Percentiles rank a stretch among this genome's conserved stretches.
Evolutionary conservation across 2,113 vertebrate genomes (phyloP).

Genomic region (Todiramphus chloris): DNA sequence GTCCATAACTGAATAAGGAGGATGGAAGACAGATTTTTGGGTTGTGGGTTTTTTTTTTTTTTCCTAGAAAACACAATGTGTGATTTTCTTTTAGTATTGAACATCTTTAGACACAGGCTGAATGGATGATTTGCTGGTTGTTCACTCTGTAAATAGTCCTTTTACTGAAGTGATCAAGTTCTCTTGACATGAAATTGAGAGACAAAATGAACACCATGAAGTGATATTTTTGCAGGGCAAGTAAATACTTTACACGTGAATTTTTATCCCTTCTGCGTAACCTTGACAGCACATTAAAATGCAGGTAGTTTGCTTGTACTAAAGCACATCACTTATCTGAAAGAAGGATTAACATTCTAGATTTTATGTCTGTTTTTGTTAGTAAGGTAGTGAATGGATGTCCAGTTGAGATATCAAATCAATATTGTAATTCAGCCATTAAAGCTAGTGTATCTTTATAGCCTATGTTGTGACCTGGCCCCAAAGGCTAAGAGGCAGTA

Average conservation of each 20-base stretch:
- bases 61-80: neutral
- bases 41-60: neutral
- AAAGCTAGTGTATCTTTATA: neutral
- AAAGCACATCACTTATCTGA: neutral
- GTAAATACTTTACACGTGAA: neutral
- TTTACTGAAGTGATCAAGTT: constrained; percentile 16
- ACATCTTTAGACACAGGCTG: neutral
- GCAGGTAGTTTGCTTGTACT: neutral
- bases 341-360: neutral
- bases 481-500: neutral
- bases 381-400: neutral
- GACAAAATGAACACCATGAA: neutral
- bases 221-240: neutral
- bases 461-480: neutral
- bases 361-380: constrained; percentile 13
- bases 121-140: constrained; percentile 30
- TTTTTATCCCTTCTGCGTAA: neutral
- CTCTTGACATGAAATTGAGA: neutral
- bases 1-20: neutral
- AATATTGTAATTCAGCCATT: neutral
- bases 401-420: neutral
- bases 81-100: neutral
- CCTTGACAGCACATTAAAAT: neutral
- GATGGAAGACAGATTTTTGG: neutral
- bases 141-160: constrained; percentile 23